These are phyloP conservation scores for Fulmarus glacialis DNA, from an alignment of 2,113 vertebrate genomes.

Conservation along the genomic window DNA sequence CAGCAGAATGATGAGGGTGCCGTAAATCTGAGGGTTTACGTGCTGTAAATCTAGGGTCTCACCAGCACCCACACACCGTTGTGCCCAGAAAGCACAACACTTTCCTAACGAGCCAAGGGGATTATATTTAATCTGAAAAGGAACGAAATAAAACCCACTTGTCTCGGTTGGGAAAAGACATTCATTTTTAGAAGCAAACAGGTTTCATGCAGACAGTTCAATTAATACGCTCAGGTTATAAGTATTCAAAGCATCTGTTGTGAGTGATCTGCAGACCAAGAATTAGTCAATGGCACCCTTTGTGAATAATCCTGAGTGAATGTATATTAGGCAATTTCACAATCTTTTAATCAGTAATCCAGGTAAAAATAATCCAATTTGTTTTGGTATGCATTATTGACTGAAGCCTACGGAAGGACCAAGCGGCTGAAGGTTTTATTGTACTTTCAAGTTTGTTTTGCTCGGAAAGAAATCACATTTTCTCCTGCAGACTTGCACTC, in stretches of 20 bases:
- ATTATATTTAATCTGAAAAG: not conserved
- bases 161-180: not conserved
- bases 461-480: not conserved
- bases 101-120: not conserved
- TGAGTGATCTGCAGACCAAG: not conserved
- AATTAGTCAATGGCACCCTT: not conserved
- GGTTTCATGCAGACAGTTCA: not conserved
- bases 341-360: not conserved
- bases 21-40: fast-evolving
- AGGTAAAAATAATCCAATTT: not conserved
- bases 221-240: not conserved
- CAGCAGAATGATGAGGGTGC: not conserved
- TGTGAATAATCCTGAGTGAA: not conserved
- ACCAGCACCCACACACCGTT: not conserved
- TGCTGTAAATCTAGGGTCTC: not conserved
- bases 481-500: not conserved
- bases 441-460: not conserved
- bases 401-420: fast-evolving
- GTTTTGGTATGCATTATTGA: not conserved
- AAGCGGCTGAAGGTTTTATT: not conserved
- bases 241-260: not conserved
- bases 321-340: not conserved
- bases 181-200: not conserved
- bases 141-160: not conserved
- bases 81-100: not conserved